Base-by-base conservation (phyloP, 2,888 invertebrate genomes). In the Malacosoma neustria region DNA sequence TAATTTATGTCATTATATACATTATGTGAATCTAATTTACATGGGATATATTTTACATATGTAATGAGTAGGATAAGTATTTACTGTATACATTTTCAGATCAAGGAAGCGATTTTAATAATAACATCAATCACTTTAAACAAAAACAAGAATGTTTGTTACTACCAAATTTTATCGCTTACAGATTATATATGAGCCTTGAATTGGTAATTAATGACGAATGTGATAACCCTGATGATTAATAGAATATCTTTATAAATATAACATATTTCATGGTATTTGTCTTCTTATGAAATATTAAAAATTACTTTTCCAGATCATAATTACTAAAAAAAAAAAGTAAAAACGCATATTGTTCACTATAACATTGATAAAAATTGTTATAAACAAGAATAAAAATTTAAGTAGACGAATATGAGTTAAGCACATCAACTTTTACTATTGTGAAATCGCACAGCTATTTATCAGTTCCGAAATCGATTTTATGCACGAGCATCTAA, bases 401-500 rank as follows among this genome's bases (percentile, higher is more conserved):
- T n/a, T n/a, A n/a, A n/a, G n/a, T n/a, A n/a, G n/a, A n/a, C n/a
- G n/a, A n/a, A n/a, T n/a, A n/a, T n/a, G n/a, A n/a, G n/a, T n/a
- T n/a, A n/a, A n/a, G 43, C 50, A 39, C 52, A 42, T 49, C 41
- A 40, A 54, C 61, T 58, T 61, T 61, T 61, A 61, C 57, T 54
- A 57, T 64, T 61, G 53, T 47, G 45, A 57, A 61, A 61, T 36
- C 44, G 38, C 52, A 38, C 43, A 43, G 36, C 32, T 32, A 39
- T 50, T 54, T 48, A 54, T 51, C 42, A 55, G 56, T 61, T 58
- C 55, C 52, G 55, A 60, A 60, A 60, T 57, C 51, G 42, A 62
- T 63, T 60, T 55, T 45, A 61, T 58, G 60, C 58, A 52, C 51
- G 50, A 58, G 50, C 49, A 54, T 56, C 49, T 55, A 57, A 59